phyloP scores from a whole-genome alignment of 2,113 vertebrate genomes.

The Odobenus rosmarus region DNA sequence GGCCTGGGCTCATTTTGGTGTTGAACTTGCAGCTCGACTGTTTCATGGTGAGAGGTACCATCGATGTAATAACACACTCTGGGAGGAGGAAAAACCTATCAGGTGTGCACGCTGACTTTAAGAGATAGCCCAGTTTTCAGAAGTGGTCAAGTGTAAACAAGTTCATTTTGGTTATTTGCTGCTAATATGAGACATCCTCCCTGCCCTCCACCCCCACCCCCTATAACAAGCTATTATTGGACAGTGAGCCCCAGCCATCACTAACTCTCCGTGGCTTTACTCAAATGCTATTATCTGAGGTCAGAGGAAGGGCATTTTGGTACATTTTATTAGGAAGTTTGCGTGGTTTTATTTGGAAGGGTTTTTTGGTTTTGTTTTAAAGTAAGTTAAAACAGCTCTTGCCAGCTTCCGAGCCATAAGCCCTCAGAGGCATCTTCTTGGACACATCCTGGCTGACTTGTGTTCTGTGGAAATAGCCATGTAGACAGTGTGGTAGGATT shows the following conservation, averaged over 20 bases:
- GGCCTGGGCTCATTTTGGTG: too few relatives aligned
- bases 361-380: not conserved
- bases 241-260: not conserved
- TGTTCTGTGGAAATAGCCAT: not conserved
- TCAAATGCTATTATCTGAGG: not conserved
- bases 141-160: not conserved
- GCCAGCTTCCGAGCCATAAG: not conserved
- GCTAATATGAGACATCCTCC: not conserved
- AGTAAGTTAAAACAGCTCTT: fast-evolving
- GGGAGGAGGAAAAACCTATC: not conserved
- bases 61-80: not conserved
- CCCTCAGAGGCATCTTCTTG: not conserved
- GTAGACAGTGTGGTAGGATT: not conserved
- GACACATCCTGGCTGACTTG: not conserved
- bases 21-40: not conserved
- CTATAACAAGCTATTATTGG: not conserved
- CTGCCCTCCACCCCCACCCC: not conserved
- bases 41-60: not conserved
- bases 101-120: not conserved
- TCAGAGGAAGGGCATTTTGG: not conserved
- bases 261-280: not conserved
- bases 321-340: not conserved
- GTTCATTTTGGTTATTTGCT: not conserved
- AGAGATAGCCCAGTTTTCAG: not conserved
- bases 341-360: not conserved